Conservation (phyloP, 1,140 invertebrate species). For the Cryptotermes secundus region DNA sequence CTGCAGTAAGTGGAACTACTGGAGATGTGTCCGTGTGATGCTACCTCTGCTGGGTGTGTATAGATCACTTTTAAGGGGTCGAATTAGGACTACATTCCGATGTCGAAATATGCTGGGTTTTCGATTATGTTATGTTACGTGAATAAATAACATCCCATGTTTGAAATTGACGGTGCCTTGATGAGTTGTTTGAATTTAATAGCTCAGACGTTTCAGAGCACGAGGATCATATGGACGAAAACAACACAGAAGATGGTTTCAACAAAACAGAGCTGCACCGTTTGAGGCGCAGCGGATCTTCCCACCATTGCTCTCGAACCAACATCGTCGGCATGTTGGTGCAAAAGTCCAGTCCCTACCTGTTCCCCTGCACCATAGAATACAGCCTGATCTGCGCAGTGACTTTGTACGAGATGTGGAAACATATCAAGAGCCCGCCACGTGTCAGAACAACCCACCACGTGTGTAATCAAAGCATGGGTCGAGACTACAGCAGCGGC, state of each 20-base stretch:
- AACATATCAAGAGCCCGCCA: constrained; percentile 54
- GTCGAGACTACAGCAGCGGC: not conserved
- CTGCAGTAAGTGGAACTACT: too few relatives aligned
- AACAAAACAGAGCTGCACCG: not conserved
- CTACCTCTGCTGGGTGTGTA: too few relatives aligned
- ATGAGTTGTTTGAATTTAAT: too few relatives aligned
- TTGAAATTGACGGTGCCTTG: too few relatives aligned
- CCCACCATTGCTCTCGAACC: constrained; percentile 42
- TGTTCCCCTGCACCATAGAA: constrained; percentile 72
- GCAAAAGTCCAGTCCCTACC: constrained; percentile 62
- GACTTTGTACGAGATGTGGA: constrained; percentile 63
- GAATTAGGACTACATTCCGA: too few relatives aligned
- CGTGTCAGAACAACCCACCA: not conserved
- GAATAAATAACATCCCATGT: too few relatives aligned
- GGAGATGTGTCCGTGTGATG: too few relatives aligned
- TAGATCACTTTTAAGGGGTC: too few relatives aligned
- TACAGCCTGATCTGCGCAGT: constrained; percentile 72
- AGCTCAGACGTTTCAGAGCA: not conserved
- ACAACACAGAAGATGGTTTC: not conserved
- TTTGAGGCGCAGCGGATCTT: not conserved
- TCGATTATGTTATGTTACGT: too few relatives aligned
- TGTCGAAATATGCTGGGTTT: too few relatives aligned
- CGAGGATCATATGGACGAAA: not conserved
- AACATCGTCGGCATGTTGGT: constrained; percentile 64
- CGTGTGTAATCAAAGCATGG: constrained; percentile 27